Percentiles rank a stretch among this genome's conserved stretches.
Conservation (phyloP, 2,797 vertebrate genomes). For the Fundulus diaphanus region DNA sequence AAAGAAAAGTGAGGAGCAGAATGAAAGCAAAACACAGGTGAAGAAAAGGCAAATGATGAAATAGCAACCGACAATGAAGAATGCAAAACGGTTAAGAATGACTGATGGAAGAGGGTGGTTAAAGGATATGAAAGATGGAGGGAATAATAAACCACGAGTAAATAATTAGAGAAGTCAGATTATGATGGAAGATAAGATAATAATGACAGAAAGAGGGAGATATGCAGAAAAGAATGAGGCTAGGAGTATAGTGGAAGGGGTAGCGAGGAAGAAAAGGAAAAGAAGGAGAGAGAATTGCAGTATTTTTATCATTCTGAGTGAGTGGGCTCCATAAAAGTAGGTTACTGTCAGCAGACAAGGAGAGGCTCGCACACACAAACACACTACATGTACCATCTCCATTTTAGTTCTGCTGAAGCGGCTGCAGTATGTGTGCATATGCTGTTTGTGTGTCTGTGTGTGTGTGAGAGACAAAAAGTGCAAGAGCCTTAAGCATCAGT, state of each 20-base stretch:
- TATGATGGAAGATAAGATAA: not conserved
- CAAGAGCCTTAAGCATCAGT: slow-evolving; percentile 37
- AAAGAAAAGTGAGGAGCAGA: not conserved
- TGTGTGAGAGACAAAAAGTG: slow-evolving; percentile 3
- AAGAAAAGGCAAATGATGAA: not conserved
- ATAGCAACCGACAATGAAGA: not conserved
- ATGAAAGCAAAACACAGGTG: not conserved
- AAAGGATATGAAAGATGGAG: not conserved
- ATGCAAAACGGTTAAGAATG: not conserved
- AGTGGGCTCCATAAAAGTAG: slow-evolving; percentile 74
- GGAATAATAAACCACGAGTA: not conserved
- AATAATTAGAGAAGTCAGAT: not conserved
- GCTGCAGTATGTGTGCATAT: slow-evolving; percentile 48
- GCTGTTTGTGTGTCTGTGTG: slow-evolving; percentile 7
- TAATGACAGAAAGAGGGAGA: not conserved
- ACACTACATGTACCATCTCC: slow-evolving; percentile 49
- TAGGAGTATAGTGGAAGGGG: slow-evolving; percentile 21
- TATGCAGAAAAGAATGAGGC: slow-evolving; percentile 1
- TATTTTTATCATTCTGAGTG: slow-evolving; percentile 71
- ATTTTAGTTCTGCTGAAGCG: slow-evolving; percentile 63
- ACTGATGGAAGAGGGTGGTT: not conserved
- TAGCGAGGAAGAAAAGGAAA: slow-evolving; percentile 14
- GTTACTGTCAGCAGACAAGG: slow-evolving; percentile 70
- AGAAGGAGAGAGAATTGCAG: slow-evolving; percentile 50
- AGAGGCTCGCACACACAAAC: slow-evolving; percentile 25